Percentiles rank a stretch among this genome's conserved stretches.
Conservation (phyloP, 2,797 vertebrate genomes). For the Macropodus opercularis region DNA sequence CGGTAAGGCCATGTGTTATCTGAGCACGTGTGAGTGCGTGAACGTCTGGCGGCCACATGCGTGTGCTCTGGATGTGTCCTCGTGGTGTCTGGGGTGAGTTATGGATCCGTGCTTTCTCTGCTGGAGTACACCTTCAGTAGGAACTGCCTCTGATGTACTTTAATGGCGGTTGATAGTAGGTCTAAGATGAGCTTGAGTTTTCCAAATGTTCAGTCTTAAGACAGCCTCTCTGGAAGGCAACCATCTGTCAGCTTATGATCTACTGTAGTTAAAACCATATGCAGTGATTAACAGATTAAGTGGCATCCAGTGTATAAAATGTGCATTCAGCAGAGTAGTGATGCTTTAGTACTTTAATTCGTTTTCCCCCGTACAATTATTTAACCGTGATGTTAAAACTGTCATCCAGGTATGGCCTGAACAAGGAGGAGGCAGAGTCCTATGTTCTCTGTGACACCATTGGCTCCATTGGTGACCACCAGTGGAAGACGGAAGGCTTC, state of each 20-base stretch:
- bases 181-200: too few relatives aligned
- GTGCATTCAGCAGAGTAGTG: too few relatives aligned
- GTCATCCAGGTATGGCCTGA: slow-evolving; percentile 77
- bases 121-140: slow-evolving; percentile 18
- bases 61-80: slow-evolving; percentile 19
- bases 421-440: slow-evolving; percentile 76
- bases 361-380: neutral
- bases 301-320: slow-evolving; percentile 34
- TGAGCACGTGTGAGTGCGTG: slow-evolving; percentile 3
- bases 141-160: slow-evolving; percentile 10
- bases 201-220: slow-evolving; percentile 43
- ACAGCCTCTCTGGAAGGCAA: slow-evolving; percentile 40
- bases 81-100: slow-evolving; percentile 27
- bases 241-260: slow-evolving; percentile 54
- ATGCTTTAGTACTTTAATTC: too few relatives aligned
- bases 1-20: slow-evolving; percentile 70
- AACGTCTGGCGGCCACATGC: slow-evolving; percentile 62
- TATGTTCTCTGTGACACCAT: slow-evolving; percentile 85
- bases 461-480: slow-evolving; percentile 69
- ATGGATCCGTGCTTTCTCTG: slow-evolving; percentile 19
- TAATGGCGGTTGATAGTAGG: slow-evolving; percentile 29
- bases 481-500: slow-evolving; percentile 83
- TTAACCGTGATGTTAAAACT: neutral
- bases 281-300: slow-evolving; percentile 63
- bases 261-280: slow-evolving; percentile 59